These are phyloP conservation scores for Meliscaeva auricollis DNA, from an alignment of 2,888 invertebrate species.

Conservation along the genomic window DNA sequence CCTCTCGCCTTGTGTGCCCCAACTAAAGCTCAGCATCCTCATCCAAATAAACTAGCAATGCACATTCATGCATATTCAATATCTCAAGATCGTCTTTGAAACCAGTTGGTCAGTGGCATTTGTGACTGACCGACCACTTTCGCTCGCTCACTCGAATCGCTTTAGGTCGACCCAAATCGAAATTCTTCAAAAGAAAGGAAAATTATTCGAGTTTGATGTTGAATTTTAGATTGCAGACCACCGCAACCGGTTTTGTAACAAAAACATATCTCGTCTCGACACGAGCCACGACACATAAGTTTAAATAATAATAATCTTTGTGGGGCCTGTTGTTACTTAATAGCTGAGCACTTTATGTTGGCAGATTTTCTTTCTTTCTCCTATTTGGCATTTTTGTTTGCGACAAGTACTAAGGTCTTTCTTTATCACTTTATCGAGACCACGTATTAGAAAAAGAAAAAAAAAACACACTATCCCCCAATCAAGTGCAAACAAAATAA, in stretches of 20 bases:
- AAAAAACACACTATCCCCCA: constrained; percentile 32
- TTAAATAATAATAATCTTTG: not conserved
- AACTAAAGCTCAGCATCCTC: not conserved
- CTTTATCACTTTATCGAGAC: constrained; percentile 40
- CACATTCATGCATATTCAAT: constrained; percentile 48
- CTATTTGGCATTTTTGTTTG: not conserved
- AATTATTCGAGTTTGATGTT: constrained; percentile 46
- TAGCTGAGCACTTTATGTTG: constrained; percentile 21
- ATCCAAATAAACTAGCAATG: not conserved
- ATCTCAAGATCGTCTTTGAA: constrained; percentile 3
- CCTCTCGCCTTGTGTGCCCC: no score
- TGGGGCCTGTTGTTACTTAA: constrained; percentile 53
- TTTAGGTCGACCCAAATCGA: constrained; percentile 61
- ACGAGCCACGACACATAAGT: constrained; percentile 24
- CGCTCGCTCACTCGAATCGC: constrained; percentile 47
- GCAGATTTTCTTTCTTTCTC: constrained; percentile 11
- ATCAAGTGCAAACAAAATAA: constrained; percentile 25
- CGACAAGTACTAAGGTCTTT: constrained; percentile 19
- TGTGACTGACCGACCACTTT: constrained; percentile 49
- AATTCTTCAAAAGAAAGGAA: constrained; percentile 55
- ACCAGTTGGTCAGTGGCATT: constrained; percentile 13
- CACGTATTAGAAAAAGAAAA: constrained; percentile 49
- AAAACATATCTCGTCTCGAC: not conserved
- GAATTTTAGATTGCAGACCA: constrained; percentile 39
- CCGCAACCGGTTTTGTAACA: constrained; percentile 59